A percentile compares a stretch with the other conserved stretches of the same genome.
phyloP scores from a whole-genome alignment of 2,113 vertebrate species.

The Lagopus leucura region DNA sequence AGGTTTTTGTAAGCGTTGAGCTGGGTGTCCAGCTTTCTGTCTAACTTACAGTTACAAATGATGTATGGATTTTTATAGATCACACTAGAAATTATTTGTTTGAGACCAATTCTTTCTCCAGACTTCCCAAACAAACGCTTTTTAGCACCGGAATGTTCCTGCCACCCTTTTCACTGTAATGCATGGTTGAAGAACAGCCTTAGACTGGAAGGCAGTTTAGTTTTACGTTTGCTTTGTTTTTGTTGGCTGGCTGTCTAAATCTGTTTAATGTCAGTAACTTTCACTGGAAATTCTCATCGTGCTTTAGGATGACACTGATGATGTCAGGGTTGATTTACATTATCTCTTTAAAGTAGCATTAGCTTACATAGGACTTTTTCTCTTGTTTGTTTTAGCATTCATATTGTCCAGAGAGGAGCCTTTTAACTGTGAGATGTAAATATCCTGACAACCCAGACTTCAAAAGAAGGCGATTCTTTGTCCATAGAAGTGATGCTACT shows the following conservation, averaged over 20 bases:
- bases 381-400: slow-evolving; percentile 44
- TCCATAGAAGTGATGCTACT: slow-evolving; percentile 19
- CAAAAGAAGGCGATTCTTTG: slow-evolving; percentile 47
- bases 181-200: slow-evolving; percentile 20
- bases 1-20: not conserved
- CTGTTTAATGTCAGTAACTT: slow-evolving; percentile 43
- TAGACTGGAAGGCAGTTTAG: slow-evolving; percentile 53
- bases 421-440: slow-evolving; percentile 65
- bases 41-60: not conserved
- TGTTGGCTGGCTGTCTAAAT: slow-evolving; percentile 18
- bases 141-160: slow-evolving; percentile 22
- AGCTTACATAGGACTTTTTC: slow-evolving; percentile 30
- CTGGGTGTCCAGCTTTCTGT: slow-evolving; percentile 13
- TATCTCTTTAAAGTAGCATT: slow-evolving; percentile 57
- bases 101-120: slow-evolving; percentile 17
- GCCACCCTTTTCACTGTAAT: not conserved
- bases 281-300: slow-evolving; percentile 41
- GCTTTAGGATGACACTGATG: slow-evolving; percentile 45
- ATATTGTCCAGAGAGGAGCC: slow-evolving; percentile 44
- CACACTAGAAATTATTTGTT: slow-evolving; percentile 18
- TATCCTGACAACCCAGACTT: slow-evolving; percentile 53
- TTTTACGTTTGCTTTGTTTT: slow-evolving; percentile 54
- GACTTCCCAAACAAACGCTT: slow-evolving; percentile 42
- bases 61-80: slow-evolving; percentile 16
- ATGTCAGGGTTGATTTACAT: slow-evolving; percentile 49